Conservation (phyloP, 2,797 vertebrate genomes). For the Nothura maculosa region DNA sequence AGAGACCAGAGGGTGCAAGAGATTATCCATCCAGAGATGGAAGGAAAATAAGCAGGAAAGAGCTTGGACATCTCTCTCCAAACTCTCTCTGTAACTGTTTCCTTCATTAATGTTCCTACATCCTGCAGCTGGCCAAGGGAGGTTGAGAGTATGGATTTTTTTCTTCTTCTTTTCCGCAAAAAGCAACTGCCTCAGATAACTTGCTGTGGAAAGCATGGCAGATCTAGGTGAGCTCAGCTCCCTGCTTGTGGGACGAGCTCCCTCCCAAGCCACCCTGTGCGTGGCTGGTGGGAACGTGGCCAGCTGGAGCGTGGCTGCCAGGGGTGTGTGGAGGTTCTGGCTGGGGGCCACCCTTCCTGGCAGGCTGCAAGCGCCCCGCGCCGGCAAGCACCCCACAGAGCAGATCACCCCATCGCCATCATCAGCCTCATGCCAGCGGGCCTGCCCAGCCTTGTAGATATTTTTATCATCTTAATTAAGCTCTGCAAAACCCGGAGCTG, state of each 20-base stretch:
- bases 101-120: neutral
- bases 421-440: neutral
- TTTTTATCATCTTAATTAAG: conserved; percentile 64
- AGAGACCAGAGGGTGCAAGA: neutral
- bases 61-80: neutral
- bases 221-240: neutral
- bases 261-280: neutral
- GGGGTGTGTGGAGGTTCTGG: neutral
- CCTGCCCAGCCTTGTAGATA: conserved; percentile 64
- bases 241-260: neutral
- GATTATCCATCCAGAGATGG: neutral
- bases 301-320: too few species aligned
- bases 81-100: neutral
- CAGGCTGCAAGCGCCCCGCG: fast-evolving
- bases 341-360: fast-evolving
- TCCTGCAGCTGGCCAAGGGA: neutral
- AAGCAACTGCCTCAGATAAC: neutral
- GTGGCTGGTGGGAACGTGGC: too few species aligned
- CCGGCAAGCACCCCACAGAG: fast-evolving
- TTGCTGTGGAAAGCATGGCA: neutral
- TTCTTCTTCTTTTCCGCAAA: neutral
- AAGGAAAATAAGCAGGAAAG: neutral
- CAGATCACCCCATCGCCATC: fast-evolving
- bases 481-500: conserved; percentile 55
- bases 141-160: neutral